Evolutionary conservation across 1,140 invertebrate species (phyloP).

Genomic region (Cyclina sinensis): DNA sequence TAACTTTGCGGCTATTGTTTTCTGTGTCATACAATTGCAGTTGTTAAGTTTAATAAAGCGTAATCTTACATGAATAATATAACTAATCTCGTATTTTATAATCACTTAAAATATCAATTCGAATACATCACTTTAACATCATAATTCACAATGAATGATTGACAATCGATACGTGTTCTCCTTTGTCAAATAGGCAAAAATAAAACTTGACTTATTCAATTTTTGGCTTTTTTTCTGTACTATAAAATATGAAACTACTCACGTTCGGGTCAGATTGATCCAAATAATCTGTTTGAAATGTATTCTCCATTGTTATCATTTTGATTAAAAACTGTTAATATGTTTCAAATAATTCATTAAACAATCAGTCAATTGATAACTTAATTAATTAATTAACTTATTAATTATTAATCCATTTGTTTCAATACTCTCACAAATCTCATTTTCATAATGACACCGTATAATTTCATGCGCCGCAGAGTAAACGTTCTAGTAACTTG

Average conservation of each 20-base stretch:
- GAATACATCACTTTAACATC: too few species aligned
- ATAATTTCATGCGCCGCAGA: not conserved
- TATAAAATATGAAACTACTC: constrained; percentile 17
- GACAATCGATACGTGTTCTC: too few species aligned
- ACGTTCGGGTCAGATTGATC: constrained; percentile 59
- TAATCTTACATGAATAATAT: too few species aligned
- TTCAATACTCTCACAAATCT: not conserved
- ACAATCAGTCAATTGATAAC: too few species aligned
- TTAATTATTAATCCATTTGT: constrained; percentile 4
- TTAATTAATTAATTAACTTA: not conserved
- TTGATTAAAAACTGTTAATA: not conserved
- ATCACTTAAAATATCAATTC: too few species aligned
- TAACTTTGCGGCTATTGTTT: too few species aligned
- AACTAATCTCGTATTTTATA: too few species aligned
- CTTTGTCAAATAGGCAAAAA: not conserved
- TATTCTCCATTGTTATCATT: constrained; percentile 67
- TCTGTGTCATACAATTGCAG: not conserved
- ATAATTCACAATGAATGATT: too few species aligned
- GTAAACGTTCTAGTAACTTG: constrained; percentile 13
- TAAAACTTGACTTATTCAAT: not conserved
- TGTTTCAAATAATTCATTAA: not conserved
- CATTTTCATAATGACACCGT: not conserved
- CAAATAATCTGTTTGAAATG: constrained; percentile 59
- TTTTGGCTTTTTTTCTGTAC: not conserved
- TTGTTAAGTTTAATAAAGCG: too few species aligned